These are phyloP conservation scores for Aphodius granarius DNA, from an alignment of 2,888 invertebrate species.

Conservation along the genomic window DNA sequence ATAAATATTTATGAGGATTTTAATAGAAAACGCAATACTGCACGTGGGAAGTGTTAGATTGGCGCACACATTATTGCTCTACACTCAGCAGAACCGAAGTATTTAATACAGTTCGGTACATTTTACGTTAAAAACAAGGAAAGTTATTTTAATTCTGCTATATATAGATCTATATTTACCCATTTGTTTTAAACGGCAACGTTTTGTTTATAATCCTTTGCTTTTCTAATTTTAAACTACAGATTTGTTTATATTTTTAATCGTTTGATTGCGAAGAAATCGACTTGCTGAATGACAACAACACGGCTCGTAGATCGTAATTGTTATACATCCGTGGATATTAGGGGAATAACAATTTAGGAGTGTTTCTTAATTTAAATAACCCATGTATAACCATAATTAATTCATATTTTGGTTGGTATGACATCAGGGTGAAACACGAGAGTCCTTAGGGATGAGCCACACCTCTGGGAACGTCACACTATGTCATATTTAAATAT, in stretches of 20 bases:
- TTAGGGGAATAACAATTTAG: not conserved
- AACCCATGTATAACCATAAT: not conserved
- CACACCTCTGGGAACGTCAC: not conserved
- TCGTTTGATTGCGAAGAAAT: not conserved
- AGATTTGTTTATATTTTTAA: not conserved
- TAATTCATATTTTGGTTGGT: not conserved
- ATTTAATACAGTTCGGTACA: not conserved
- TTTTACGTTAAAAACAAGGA: not conserved
- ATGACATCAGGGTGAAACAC: not conserved
- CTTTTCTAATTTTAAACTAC: not conserved
- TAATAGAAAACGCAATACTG: not conserved
- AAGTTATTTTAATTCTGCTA: not conserved
- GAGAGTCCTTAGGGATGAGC: not conserved
- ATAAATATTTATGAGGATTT: not conserved
- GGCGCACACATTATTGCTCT: not conserved
- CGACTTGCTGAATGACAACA: not conserved
- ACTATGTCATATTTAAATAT: not conserved
- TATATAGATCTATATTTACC: not conserved
- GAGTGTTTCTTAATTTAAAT: not conserved
- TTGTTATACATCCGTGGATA: not conserved
- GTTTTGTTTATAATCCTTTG: not conserved
- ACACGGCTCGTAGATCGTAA: not conserved
- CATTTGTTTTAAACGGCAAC: not conserved
- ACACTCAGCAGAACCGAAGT: not conserved
- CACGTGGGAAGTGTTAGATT: not conserved